Conservation (phyloP, 2,888 invertebrate genomes). For the Cremastobaeus sp. region DNA sequence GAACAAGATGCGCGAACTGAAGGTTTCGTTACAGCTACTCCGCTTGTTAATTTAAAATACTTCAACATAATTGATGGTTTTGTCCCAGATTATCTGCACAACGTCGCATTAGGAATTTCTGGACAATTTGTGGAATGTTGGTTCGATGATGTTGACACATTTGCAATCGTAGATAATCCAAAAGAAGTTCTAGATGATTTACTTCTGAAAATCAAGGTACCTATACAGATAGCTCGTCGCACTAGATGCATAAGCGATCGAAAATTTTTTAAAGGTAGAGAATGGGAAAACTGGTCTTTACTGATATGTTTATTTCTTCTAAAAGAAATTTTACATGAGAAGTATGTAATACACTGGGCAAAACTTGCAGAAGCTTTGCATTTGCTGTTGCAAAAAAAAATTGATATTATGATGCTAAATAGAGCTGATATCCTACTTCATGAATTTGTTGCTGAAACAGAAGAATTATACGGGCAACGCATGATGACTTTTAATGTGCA, state of each 20-base stretch:
- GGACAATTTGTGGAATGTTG: neutral
- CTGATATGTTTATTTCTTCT: neutral
- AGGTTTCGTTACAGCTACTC: neutral
- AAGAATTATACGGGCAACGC: neutral
- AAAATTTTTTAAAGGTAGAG: neutral
- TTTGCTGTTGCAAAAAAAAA: neutral
- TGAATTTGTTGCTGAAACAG: neutral
- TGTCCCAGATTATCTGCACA: neutral
- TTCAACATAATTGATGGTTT: constrained; percentile 3
- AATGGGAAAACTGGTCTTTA: constrained; percentile 3
- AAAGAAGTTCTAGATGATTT: neutral
- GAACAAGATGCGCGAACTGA: neutral
- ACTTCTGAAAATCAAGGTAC: neutral
- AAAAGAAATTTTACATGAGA: neutral
- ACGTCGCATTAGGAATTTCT: neutral
- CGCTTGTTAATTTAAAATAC: neutral
- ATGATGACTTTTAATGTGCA: neutral
- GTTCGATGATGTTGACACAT: neutral
- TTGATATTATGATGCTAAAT: too few relatives aligned
- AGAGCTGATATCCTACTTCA: neutral
- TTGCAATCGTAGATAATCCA: neutral
- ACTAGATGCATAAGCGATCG: neutral
- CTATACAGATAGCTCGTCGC: neutral
- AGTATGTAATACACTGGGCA: constrained; percentile 1
- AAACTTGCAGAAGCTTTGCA: neutral